A percentile compares a stretch with the other conserved stretches of the same genome.
These are phyloP conservation scores for Phainopepla nitens DNA, from an alignment of 2,113 vertebrate genomes.

Conservation along the genomic window DNA sequence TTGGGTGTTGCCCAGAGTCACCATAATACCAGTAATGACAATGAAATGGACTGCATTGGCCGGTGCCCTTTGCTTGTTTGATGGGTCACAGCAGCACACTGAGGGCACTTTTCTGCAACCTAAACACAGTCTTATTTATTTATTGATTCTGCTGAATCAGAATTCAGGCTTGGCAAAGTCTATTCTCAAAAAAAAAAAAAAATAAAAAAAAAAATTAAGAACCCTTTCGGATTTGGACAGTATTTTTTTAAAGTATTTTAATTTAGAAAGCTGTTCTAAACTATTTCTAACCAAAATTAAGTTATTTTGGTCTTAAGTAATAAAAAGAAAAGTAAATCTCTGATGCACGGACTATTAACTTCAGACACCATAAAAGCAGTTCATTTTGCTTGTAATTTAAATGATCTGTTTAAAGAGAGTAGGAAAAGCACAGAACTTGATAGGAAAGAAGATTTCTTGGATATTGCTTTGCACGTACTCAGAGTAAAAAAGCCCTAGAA, in stretches of 20 bases:
- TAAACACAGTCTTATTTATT: neutral
- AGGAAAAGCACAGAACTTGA: neutral
- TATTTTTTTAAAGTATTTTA: neutral
- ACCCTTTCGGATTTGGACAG: neutral
- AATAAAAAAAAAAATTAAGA: neutral
- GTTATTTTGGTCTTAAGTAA: neutral
- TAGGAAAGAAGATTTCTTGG: neutral
- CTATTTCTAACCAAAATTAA: neutral
- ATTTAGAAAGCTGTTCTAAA: neutral
- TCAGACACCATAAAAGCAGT: neutral
- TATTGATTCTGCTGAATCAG: neutral
- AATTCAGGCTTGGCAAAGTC: neutral
- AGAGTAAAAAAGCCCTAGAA: neutral
- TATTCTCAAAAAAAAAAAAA: neutral
- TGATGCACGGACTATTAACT: neutral
- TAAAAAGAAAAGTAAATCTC: neutral
- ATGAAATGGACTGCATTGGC: neutral
- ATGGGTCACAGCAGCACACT: neutral
- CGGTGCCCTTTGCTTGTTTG: neutral
- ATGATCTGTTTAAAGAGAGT: neutral
- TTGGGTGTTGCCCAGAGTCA: conserved; percentile 32
- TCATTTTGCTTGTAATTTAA: neutral
- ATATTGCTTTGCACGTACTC: neutral
- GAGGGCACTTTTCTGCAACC: neutral
- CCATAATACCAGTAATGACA: conserved; percentile 21